Evolutionary conservation across 1,140 invertebrate genomes (phyloP).

Genomic region (Tigriopus japonicus): DNA sequence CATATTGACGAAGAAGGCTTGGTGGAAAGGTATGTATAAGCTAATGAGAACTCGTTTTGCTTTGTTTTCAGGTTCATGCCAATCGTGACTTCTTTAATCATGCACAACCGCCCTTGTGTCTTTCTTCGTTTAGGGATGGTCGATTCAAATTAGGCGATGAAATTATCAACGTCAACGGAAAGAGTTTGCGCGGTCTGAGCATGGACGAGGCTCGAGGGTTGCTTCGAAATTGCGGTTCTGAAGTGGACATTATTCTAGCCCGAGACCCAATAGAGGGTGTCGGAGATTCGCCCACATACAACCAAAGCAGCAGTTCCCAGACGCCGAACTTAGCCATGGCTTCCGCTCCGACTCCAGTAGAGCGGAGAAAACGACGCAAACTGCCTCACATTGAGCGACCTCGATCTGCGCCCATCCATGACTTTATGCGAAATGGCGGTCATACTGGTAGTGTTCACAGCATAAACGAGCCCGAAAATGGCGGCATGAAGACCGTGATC

Average conservation of each 20-base stretch:
- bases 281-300: background rate
- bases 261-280: conserved; percentile 18
- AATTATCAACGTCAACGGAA: conserved; percentile 64
- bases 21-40: conserved; percentile 44
- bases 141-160: conserved; percentile 58
- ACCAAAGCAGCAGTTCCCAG: background rate
- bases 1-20: conserved; percentile 55
- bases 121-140: conserved; percentile 41
- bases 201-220: conserved; percentile 53
- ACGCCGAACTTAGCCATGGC: too few species aligned
- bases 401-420: conserved; percentile 7
- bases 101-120: background rate
- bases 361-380: conserved; percentile 3
- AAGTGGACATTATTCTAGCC: conserved; percentile 51
- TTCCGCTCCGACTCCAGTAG: conserved; percentile 1
- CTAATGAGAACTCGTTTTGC: too few species aligned
- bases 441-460: background rate
- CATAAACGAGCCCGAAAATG: background rate
- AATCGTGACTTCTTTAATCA: too few species aligned
- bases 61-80: too few species aligned
- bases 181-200: conserved; percentile 49
- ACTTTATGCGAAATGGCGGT: too few species aligned
- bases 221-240: conserved; percentile 36
- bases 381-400: conserved; percentile 10
- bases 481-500: conserved; percentile 6